phyloP scores from a whole-genome alignment of 2,888 invertebrate genomes.

The Amphimallon solstitiale region DNA sequence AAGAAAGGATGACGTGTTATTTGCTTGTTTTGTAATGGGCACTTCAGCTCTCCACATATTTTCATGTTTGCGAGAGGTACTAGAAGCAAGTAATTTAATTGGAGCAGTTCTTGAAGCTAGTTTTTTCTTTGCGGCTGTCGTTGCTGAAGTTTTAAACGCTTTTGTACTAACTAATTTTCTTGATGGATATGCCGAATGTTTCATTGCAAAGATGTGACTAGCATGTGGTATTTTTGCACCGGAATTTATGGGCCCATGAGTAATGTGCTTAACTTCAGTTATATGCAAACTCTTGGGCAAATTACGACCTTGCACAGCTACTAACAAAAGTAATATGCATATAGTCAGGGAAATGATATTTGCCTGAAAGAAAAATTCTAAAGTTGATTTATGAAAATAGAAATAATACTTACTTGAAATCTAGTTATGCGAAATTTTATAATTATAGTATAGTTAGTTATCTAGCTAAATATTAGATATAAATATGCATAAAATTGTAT shows the following conservation, averaged over 20 bases:
- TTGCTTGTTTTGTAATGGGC: too few relatives aligned
- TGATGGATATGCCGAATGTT: not conserved
- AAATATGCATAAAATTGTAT: not conserved
- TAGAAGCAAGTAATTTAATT: not conserved
- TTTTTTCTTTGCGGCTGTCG: not conserved
- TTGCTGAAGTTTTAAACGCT: not conserved
- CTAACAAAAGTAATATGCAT: not conserved
- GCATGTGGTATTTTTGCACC: slow-evolving; percentile 1
- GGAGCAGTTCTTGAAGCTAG: not conserved
- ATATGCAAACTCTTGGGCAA: not conserved
- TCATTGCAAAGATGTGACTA: not conserved
- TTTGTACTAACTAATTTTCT: not conserved
- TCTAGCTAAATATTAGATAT: not conserved
- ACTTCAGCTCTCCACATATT: too few relatives aligned
- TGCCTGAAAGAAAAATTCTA: slow-evolving; percentile 3
- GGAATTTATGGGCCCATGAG: slow-evolving; percentile 7
- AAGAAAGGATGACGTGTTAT: too few relatives aligned
- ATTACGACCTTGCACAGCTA: slow-evolving; percentile 21
- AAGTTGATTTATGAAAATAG: not conserved
- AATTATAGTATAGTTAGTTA: too few relatives aligned
- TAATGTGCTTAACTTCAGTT: not conserved
- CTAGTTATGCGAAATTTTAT: not conserved
- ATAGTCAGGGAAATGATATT: slow-evolving; percentile 20
- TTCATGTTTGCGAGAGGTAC: too few relatives aligned
- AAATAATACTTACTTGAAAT: slow-evolving; percentile 5